Conservation (phyloP, 2,888 invertebrate species). For the Eledone cirrhosa region DNA sequence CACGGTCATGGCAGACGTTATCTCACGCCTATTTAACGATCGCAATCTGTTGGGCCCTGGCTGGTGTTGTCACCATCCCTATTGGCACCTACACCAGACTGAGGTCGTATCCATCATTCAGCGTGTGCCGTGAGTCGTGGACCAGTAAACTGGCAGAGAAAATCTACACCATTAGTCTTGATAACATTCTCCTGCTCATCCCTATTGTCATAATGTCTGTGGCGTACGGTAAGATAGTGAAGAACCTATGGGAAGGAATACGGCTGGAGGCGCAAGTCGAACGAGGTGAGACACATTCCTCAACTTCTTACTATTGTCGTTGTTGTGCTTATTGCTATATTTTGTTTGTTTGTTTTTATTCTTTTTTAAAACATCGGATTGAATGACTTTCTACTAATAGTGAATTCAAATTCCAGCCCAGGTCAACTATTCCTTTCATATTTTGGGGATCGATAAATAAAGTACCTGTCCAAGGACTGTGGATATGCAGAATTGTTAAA, state of each 20-base stretch:
- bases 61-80: constrained; percentile 74
- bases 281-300: constrained; percentile 36
- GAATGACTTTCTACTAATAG: too few species aligned
- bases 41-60: constrained; percentile 66
- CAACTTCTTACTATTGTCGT: too few species aligned
- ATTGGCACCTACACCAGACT: constrained; percentile 68
- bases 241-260: constrained; percentile 66
- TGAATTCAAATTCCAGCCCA: too few species aligned
- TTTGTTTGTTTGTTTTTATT: too few species aligned
- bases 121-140: constrained; percentile 52
- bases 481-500: too few species aligned
- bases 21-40: constrained; percentile 75
- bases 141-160: constrained; percentile 71
- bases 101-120: constrained; percentile 25
- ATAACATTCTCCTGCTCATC: constrained; percentile 76
- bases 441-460: too few species aligned
- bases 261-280: constrained; percentile 45
- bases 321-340: too few species aligned
- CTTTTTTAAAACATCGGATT: too few species aligned
- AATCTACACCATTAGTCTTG: constrained; percentile 77
- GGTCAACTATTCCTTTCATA: too few species aligned
- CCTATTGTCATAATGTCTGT: constrained; percentile 82
- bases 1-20: constrained; percentile 77
- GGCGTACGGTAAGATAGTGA: constrained; percentile 72
- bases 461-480: too few species aligned